These are phyloP conservation scores for Drosophila diplacantha DNA, from an alignment of 2,888 invertebrate genomes.

Conservation along the genomic window DNA sequence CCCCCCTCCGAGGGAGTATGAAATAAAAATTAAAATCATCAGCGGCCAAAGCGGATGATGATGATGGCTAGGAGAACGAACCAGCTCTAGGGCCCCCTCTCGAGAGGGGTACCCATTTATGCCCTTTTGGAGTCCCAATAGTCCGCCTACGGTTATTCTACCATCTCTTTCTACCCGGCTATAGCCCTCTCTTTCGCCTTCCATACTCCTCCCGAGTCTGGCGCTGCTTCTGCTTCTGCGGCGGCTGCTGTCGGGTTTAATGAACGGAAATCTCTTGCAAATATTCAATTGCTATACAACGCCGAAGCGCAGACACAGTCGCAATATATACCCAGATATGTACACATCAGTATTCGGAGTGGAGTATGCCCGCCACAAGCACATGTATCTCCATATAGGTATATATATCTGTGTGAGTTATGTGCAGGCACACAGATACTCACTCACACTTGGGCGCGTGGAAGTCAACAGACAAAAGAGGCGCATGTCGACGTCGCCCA, in stretches of 20 bases:
- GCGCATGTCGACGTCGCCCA: conserved; percentile 60
- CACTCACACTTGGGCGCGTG: conserved; percentile 23
- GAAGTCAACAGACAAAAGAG: conserved; percentile 68
- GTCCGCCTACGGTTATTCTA: conserved; percentile 64
- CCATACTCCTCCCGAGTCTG: conserved; percentile 10
- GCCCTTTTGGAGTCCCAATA: conserved; percentile 38
- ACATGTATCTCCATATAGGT: conserved; percentile 8
- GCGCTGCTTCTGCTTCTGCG: conserved; percentile 18
- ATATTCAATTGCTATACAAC: conserved; percentile 70
- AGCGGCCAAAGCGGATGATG: conserved; percentile 9
- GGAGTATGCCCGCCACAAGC: conserved; percentile 22
- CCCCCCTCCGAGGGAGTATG: conserved; percentile 16
- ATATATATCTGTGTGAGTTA: conserved; percentile 1
- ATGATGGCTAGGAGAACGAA: conserved; percentile 8
- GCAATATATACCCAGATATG: conserved; percentile 45
- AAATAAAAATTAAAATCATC: conserved; percentile 44
- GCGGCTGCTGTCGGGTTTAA: conserved; percentile 71
- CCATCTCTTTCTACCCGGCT: conserved; percentile 28
- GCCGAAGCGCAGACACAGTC: conserved; percentile 58
- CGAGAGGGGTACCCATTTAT: background rate
- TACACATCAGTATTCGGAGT: conserved; percentile 21
- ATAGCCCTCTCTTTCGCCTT: conserved; percentile 15
- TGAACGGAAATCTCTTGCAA: conserved; percentile 75
- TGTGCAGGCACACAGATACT: conserved; percentile 16
- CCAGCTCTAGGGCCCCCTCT: conserved; percentile 3